Percentiles rank a stretch among this genome's conserved stretches.
These are phyloP conservation scores for Apodemus agrarius DNA, from an alignment of 2,797 vertebrate genomes.

Conservation along the genomic window DNA sequence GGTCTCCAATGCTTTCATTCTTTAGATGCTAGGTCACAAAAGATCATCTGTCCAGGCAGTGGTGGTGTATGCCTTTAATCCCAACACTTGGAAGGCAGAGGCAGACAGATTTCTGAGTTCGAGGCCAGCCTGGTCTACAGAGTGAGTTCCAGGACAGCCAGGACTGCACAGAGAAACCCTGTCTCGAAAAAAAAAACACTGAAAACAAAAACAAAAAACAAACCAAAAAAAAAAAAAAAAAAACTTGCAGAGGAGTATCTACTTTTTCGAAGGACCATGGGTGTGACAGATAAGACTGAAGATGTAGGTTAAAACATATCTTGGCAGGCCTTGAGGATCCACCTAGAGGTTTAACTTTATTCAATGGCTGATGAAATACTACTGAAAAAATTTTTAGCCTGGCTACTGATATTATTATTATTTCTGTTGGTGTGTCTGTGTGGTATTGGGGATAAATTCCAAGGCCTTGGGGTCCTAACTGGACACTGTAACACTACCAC, in stretches of 20 bases:
- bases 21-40: slow-evolving; percentile 41
- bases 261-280: slow-evolving; percentile 15
- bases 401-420: neutral
- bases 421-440: neutral
- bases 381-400: neutral
- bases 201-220: no score
- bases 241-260: slow-evolving; percentile 9
- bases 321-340: slow-evolving; percentile 12
- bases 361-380: slow-evolving; percentile 21
- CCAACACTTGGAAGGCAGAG: no score
- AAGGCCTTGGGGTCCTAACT: neutral
- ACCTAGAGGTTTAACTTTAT: slow-evolving; percentile 1
- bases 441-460: neutral
- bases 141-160: no score
- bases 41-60: neutral
- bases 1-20: neutral
- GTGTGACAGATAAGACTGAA: slow-evolving; percentile 26
- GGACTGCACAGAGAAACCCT: no score
- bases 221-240: no score
- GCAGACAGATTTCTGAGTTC: no score
- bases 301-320: neutral
- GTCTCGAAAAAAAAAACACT: no score
- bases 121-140: no score
- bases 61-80: no score
- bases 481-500: neutral